These are phyloP conservation scores for Promerops cafer DNA, from an alignment of 2,113 vertebrate genomes.

Conservation along the genomic window DNA sequence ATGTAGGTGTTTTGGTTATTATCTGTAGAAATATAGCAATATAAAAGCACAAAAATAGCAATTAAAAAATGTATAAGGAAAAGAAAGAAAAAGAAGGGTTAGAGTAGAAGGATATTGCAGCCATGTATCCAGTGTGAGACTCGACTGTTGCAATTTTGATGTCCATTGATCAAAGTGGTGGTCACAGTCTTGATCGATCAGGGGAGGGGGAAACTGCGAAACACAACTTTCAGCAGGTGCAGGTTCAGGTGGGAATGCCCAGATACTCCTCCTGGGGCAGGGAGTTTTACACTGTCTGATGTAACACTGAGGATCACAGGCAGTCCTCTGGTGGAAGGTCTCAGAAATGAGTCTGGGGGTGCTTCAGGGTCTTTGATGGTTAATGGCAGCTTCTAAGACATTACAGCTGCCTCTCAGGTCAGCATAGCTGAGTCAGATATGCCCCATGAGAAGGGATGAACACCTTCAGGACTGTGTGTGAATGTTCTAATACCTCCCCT, in stretches of 20 bases:
- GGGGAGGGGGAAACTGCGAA: rapidly evolving
- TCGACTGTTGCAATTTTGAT: background rate
- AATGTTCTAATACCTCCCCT: background rate
- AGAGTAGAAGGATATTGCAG: background rate
- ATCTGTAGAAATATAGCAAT: background rate
- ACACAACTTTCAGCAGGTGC: background rate
- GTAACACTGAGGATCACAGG: background rate
- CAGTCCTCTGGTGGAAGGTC: background rate
- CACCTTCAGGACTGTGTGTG: background rate
- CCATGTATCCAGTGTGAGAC: background rate
- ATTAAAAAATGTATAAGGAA: background rate
- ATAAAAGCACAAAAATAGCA: background rate
- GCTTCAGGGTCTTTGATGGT: background rate
- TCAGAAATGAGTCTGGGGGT: background rate
- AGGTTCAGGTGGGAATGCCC: background rate
- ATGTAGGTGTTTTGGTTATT: background rate
- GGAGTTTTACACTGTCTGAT: background rate
- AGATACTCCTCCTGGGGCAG: too few relatives aligned
- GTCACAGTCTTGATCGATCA: background rate
- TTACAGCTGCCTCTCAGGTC: background rate
- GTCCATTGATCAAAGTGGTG: background rate
- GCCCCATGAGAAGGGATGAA: background rate
- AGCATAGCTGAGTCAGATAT: rapidly evolving
- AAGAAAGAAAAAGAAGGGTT: background rate
- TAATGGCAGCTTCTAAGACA: background rate